Evolutionary conservation across 2,797 vertebrate genomes (phyloP).

Genomic region (Peromyscus melanophrys): DNA sequence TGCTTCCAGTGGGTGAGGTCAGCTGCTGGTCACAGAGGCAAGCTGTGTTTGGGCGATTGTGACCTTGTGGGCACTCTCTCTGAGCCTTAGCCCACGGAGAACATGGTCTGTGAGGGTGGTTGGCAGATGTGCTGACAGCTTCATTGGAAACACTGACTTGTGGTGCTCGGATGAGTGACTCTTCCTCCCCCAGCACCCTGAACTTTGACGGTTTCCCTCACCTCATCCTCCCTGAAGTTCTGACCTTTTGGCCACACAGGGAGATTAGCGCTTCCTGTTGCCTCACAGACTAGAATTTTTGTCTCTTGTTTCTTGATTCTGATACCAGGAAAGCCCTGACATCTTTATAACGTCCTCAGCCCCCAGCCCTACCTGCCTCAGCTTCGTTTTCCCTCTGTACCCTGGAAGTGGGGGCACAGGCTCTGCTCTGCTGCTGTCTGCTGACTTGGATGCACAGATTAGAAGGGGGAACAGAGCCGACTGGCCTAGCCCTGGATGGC

Average conservation of each 20-base stretch:
- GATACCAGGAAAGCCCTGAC: background rate
- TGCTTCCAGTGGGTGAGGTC: background rate
- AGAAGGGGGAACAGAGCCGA: background rate
- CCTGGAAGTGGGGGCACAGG: background rate
- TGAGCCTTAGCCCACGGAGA: background rate
- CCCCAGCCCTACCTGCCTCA: background rate
- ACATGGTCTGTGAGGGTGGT: background rate
- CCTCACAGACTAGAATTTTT: background rate
- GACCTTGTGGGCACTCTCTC: background rate
- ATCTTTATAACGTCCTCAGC: background rate
- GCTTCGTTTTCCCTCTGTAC: background rate
- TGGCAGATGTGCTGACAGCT: background rate
- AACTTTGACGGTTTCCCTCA: background rate
- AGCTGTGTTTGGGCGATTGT: background rate
- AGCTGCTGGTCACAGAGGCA: background rate
- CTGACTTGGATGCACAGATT: background rate
- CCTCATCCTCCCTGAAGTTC: background rate
- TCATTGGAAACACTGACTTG: too few relatives aligned
- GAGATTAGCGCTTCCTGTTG: background rate
- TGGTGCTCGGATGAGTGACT: background rate
- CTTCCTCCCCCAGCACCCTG: background rate
- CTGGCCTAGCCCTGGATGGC: background rate
- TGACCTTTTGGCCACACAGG: background rate
- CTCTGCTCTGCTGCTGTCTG: background rate
- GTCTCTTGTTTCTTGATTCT: background rate